phyloP scores from a whole-genome alignment of 2,888 invertebrate genomes.

The Troilus luridus region DNA sequence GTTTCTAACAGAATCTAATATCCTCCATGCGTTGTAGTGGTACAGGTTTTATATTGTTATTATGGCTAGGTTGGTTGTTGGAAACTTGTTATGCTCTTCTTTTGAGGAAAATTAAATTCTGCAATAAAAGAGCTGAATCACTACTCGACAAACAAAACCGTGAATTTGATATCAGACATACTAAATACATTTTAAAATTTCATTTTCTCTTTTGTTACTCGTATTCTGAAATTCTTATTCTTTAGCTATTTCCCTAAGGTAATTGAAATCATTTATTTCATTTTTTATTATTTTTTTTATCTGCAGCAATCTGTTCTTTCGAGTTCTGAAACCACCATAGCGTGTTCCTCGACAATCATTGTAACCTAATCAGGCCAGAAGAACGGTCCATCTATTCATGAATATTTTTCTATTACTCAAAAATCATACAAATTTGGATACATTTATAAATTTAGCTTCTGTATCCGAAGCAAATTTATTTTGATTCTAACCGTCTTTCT shows the following conservation, averaged over 20 bases:
- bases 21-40: too few species aligned
- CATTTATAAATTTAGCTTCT: background rate
- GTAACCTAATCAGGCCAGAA: background rate
- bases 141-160: background rate
- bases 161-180: background rate
- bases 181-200: background rate
- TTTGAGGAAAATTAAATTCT: background rate
- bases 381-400: background rate
- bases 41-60: too few species aligned
- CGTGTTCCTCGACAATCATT: background rate
- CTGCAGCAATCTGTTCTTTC: background rate
- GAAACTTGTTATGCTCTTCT: too few species aligned
- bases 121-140: background rate
- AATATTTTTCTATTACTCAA: constrained; percentile 4
- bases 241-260: background rate
- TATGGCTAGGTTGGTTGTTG: too few species aligned
- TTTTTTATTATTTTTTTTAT: background rate
- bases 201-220: background rate
- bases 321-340: background rate
- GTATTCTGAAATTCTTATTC: background rate
- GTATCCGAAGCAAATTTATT: background rate
- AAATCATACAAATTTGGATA: background rate
- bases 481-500: too few species aligned
- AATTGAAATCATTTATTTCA: background rate
- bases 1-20: too few species aligned